These are phyloP conservation scores for Drosophila borborema DNA, from an alignment of 2,888 invertebrate species.

Conservation along the genomic window DNA sequence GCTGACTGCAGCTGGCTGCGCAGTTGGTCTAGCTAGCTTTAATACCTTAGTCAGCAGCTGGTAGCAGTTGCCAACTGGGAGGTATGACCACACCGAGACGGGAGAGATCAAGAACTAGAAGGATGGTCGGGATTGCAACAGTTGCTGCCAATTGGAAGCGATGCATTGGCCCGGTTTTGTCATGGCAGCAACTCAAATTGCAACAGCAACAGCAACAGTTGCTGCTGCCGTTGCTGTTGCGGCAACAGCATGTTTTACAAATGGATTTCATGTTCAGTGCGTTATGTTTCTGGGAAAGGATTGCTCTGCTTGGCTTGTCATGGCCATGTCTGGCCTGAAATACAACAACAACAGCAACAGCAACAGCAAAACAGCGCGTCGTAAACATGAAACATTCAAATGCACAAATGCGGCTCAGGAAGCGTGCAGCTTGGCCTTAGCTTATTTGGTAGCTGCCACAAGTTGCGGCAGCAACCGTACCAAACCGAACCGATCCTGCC, in stretches of 20 bases:
- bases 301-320: slow-evolving; percentile 72
- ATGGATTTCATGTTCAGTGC: slow-evolving; percentile 76
- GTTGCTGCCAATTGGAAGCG: slow-evolving; percentile 36
- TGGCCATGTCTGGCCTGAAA: slow-evolving; percentile 70
- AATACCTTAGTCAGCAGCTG: slow-evolving; percentile 27
- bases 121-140: slow-evolving; percentile 42
- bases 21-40: slow-evolving; percentile 40
- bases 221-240: slow-evolving; percentile 6
- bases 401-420: slow-evolving; percentile 66
- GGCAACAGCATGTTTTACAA: slow-evolving; percentile 71
- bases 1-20: slow-evolving; percentile 66
- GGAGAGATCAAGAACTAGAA: slow-evolving; percentile 30
- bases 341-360: slow-evolving; percentile 37
- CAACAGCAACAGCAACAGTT: slow-evolving; percentile 34
- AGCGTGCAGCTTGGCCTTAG: slow-evolving; percentile 58
- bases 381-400: slow-evolving; percentile 73
- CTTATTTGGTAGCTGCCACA: slow-evolving; percentile 46
- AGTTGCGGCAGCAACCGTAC: slow-evolving; percentile 9
- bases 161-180: slow-evolving; percentile 57
- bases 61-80: slow-evolving; percentile 50
- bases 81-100: slow-evolving; percentile 57
- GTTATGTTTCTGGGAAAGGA: slow-evolving; percentile 81
- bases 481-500: slow-evolving; percentile 48
- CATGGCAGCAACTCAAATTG: slow-evolving; percentile 49
- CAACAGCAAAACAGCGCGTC: slow-evolving; percentile 56